Conservation (phyloP, 2,797 vertebrate genomes). For the Sebastiscus tertius region DNA sequence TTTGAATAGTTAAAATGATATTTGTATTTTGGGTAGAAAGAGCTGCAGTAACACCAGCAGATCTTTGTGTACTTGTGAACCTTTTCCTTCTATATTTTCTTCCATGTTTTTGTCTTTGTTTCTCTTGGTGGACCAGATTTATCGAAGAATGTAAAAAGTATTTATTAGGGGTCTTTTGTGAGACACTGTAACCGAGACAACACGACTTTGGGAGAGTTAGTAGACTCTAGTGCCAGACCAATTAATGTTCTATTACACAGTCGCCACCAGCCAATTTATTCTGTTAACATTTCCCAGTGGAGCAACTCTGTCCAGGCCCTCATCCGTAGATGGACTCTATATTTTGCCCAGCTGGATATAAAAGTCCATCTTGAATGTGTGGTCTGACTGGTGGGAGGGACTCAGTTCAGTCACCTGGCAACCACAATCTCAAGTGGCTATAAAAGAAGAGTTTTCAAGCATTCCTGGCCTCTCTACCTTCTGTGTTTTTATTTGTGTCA, state of each 20-base stretch:
- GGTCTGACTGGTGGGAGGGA: conserved; percentile 8
- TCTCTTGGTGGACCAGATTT: conserved; percentile 44
- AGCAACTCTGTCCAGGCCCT: background rate
- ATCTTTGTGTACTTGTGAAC: conserved; percentile 5
- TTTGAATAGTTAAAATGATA: background rate
- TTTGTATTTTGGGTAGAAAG: conserved; percentile 9
- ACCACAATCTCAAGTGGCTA: conserved; percentile 23
- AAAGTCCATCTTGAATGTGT: conserved; percentile 59
- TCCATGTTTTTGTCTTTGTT: conserved; percentile 13
- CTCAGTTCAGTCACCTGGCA: conserved; percentile 38
- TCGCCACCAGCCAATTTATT: conserved; percentile 28
- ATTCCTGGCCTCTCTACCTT: conserved; percentile 4
- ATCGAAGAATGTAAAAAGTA: conserved; percentile 56
- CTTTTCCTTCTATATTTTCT: background rate
- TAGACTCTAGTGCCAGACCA: conserved; percentile 41
- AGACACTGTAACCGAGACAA: conserved; percentile 23
- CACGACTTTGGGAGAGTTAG: conserved; percentile 13
- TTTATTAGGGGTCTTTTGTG: conserved; percentile 48
- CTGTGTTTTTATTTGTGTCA: conserved; percentile 11
- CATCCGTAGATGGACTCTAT: background rate
- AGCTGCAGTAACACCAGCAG: conserved; percentile 8
- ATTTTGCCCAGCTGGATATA: conserved; percentile 21
- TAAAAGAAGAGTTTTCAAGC: conserved; percentile 19
- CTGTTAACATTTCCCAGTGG: conserved; percentile 10
- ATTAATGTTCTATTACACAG: conserved; percentile 17